These are phyloP conservation scores for Armadillidium nasatum DNA, from an alignment of 1,140 invertebrate species.

Conservation along the genomic window DNA sequence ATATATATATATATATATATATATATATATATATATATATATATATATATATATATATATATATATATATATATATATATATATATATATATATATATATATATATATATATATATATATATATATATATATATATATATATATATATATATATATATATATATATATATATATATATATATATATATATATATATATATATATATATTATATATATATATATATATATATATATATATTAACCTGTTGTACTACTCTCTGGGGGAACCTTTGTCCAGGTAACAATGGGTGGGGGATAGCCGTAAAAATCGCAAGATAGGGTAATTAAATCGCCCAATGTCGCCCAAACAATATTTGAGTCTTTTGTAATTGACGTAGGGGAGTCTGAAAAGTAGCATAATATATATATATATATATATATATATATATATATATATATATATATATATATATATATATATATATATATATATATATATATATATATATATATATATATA, in stretches of 20 bases:
- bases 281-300: not conserved
- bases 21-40: too few species aligned
- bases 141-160: not conserved
- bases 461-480: too few species aligned
- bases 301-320: not conserved
- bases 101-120: too few species aligned
- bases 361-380: not conserved
- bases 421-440: too few species aligned
- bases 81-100: too few species aligned
- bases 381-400: not conserved
- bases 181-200: not conserved
- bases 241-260: not conserved
- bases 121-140: too few species aligned
- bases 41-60: too few species aligned
- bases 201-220: slow-evolving; percentile 6
- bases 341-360: not conserved
- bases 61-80: too few species aligned
- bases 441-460: too few species aligned
- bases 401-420: slow-evolving; percentile 6
- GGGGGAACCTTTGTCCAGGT: not conserved
- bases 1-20: too few species aligned
- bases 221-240: not conserved
- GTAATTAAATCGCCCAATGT: not conserved
- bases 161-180: not conserved
- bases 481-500: not conserved